Base-by-base conservation (phyloP, 2,888 invertebrate species). In the Lepidocyrtoides sp. region DNA sequence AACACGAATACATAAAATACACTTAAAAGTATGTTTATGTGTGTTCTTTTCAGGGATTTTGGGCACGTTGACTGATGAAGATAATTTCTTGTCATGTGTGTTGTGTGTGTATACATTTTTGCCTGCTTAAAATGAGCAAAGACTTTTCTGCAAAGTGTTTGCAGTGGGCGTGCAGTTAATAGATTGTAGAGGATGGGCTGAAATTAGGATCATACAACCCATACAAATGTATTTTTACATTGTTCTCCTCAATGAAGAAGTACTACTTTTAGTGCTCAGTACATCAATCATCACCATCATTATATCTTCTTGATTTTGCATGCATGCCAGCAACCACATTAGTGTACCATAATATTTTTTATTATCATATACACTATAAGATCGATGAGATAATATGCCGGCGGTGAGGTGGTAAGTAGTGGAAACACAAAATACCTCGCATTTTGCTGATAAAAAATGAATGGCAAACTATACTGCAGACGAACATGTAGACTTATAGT, bases 161-260 rank as follows among this genome's bases (percentile, higher is more conserved):
- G 7, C 23, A 44, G 72, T 44, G 44, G 72, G 72, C 44, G 72
- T 75, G 72, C 10, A 44, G 72, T 36, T 20, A 8, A 63, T 63
- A 29, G 72, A n/a, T 17, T 36, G 17, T 41, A 23, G 72, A 75
- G 44, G 72, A 75, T 75, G 72, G 72, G 72, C 44, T 75, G 41
- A 75, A 75, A 75, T 75, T 75, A 75, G 72, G 72, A 75, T 41
- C 41, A 26, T 8, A 8, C 20, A 20, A n/a, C n/a, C n/a, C n/a
- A n/a, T 20, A 57, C 32, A 36, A 36, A 36, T 69, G 36, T 36
- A 20, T 36, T 20, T 75, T 75, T 41, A 29, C 29, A 29, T 26
- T 63, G 63, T 63, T 63, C 29, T 0, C 63, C 63, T 29, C 10
- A 2, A 1, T 3, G 3, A 57, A 2, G 20, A 20, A 3, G 12